phyloP scores from a whole-genome alignment of 2,113 vertebrate species.

The Brachypodius melanocephalos region DNA sequence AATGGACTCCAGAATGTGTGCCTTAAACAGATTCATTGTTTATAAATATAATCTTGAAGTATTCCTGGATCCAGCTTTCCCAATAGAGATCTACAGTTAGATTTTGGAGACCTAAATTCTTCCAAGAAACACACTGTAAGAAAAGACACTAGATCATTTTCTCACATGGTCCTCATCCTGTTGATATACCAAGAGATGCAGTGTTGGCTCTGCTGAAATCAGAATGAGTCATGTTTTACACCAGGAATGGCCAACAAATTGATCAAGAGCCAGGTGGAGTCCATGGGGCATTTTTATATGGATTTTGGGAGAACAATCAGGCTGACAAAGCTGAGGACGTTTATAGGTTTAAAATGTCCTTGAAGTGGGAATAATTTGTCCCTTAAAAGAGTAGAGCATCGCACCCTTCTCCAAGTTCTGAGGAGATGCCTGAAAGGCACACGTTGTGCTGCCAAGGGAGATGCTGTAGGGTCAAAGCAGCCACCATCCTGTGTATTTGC shows the following conservation, averaged over 20 bases:
- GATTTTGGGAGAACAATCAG: not conserved
- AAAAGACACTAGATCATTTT: not conserved
- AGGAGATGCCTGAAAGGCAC: not conserved
- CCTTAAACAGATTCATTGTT: not conserved
- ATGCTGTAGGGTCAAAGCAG: not conserved
- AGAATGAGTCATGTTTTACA: not conserved
- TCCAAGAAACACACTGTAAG: not conserved
- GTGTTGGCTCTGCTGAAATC: not conserved
- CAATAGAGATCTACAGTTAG: not conserved
- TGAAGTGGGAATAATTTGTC: not conserved
- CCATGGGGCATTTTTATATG: not conserved
- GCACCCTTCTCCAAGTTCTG: not conserved
- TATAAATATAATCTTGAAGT: not conserved
- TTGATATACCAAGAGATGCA: not conserved
- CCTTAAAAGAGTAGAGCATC: not conserved
- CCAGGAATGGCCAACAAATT: not conserved
- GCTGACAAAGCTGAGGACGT: not conserved
- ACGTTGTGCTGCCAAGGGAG: rapidly evolving
- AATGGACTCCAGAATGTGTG: not conserved
- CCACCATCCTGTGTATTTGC: not conserved
- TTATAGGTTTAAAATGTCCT: not conserved
- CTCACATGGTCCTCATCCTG: not conserved
- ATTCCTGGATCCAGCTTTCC: not conserved
- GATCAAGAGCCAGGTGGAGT: not conserved
- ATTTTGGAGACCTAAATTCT: not conserved